A percentile compares a stretch with the other conserved stretches of the same genome.
Conservation (phyloP, 2,113 vertebrate species). For the Eulemur rufifrons region DNA sequence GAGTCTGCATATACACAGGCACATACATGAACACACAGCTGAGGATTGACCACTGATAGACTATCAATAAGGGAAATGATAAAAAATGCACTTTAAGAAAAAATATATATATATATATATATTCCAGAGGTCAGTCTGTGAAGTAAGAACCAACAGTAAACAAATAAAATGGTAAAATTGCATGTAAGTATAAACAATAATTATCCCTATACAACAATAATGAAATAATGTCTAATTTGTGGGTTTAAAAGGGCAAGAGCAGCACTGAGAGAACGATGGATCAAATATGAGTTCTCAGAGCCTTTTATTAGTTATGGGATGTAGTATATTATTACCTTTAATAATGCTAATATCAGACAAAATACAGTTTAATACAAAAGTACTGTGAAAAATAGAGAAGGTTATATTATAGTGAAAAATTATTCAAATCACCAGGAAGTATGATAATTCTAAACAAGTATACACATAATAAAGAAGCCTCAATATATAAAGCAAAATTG, state of each 20-base stretch:
- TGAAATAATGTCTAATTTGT: conserved; percentile 14
- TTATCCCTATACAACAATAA: background rate
- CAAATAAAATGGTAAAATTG: background rate
- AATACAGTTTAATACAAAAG: background rate
- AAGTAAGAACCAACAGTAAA: background rate
- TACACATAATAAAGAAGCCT: background rate
- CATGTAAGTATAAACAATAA: background rate
- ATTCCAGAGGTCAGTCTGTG: background rate
- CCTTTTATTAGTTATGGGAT: background rate
- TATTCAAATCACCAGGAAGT: background rate
- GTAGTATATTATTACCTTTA: background rate
- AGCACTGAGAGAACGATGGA: background rate
- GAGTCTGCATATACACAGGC: background rate
- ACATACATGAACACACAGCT: background rate
- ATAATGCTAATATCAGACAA: background rate
- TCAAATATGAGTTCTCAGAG: background rate
- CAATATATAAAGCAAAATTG: background rate
- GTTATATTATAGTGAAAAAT: background rate
- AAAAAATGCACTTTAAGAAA: background rate
- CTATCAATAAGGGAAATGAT: background rate
- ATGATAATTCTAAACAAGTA: background rate
- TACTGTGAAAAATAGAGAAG: background rate
- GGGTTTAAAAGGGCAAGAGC: background rate
- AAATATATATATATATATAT: background rate
- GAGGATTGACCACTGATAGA: background rate